Evolutionary conservation across 1,140 invertebrate species (phyloP), one percentile per base, ranked within the genome.

Genomic region (Coboldia fuscipes): DNA sequence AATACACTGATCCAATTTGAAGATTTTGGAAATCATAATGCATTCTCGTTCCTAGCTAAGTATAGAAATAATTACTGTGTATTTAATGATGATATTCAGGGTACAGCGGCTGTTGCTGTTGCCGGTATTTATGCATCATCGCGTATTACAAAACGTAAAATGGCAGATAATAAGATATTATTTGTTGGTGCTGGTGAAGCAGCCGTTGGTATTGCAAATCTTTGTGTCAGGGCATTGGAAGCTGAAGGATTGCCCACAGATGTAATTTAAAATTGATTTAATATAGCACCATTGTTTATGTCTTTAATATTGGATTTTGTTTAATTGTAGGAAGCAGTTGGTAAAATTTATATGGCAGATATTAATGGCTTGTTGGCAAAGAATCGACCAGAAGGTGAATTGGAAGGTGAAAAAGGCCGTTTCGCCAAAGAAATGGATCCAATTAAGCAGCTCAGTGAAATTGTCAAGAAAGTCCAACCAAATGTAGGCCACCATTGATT

Each of bases 21-120:
- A 66, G 92, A 97, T 57, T 97, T 97, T 56, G 90, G 80, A 19
- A 83, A 90, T 47, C 68, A 74, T 41, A 97, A 96, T 61, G 90
- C 90, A 28, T 90, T 88, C 61, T 66, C 81, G 34, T 74, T 96
- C 41, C 51, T 96, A 34, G 74, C 86, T 38, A 89, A 82, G 51
- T 96, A 93, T 52, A 63, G 78, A 34, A 59, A 79, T 37, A 62
- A 68, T 28, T 94, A 90, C 46, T 93, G 88, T 47, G 93, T 85
- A 5, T 97, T 97, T 48, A 97, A 97, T 48, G 90, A 97, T 51
- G 90, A 97, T 48, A 94, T 96, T 50, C 89, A 96, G 59, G 30
- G 90, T 16, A 96, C 90, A 0, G 90, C 90, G 0, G 72, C 80
- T 19, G 90, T 94, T 1, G 84, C 83, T 10, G 81, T 93, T 1